phyloP scores from a whole-genome alignment of 2,888 invertebrate genomes.

The Sarcophaga subvicina region DNA sequence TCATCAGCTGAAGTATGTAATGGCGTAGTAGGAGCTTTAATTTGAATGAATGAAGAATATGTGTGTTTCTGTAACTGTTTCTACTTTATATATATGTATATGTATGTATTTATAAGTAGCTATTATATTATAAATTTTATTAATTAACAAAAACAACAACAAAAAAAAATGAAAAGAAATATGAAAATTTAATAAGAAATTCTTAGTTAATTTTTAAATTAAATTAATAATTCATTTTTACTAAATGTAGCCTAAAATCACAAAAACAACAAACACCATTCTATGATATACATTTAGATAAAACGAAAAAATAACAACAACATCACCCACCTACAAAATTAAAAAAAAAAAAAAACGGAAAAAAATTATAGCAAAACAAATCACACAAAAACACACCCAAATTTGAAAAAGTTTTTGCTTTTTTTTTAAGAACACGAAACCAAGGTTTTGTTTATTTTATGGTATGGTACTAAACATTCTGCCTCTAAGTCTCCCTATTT shows the following conservation, averaged over 20 bases:
- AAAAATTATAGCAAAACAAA: slow-evolving; percentile 31
- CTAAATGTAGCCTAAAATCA: slow-evolving; percentile 50
- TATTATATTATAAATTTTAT: slow-evolving; percentile 50
- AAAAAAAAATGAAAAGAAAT: slow-evolving; percentile 20
- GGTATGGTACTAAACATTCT: slow-evolving; percentile 48
- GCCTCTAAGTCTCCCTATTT: slow-evolving; percentile 53
- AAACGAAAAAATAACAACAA: slow-evolving; percentile 26
- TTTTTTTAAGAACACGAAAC: slow-evolving; percentile 13
- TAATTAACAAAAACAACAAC: slow-evolving; percentile 18
- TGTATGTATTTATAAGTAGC: slow-evolving; percentile 57
- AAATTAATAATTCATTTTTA: slow-evolving; percentile 38
- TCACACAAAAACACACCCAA: slow-evolving; percentile 38
- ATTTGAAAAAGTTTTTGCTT: slow-evolving; percentile 1
- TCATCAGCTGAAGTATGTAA: slow-evolving; percentile 59
- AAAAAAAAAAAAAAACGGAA: slow-evolving; percentile 12
- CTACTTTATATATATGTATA: slow-evolving; percentile 55
- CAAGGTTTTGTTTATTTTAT: background rate
- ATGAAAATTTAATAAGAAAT: slow-evolving; percentile 22
- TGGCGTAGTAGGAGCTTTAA: slow-evolving; percentile 54
- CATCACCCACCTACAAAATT: slow-evolving; percentile 62
- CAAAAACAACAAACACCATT: background rate
- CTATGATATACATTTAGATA: slow-evolving; percentile 9
- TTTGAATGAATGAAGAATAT: slow-evolving; percentile 25
- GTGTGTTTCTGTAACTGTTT: slow-evolving; percentile 43
- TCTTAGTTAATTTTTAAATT: slow-evolving; percentile 56